Evolutionary conservation across 2,797 vertebrate genomes (phyloP), one percentile per base, ranked within the genome.

Genomic region (Gymnoscopelus braueri): DNA sequence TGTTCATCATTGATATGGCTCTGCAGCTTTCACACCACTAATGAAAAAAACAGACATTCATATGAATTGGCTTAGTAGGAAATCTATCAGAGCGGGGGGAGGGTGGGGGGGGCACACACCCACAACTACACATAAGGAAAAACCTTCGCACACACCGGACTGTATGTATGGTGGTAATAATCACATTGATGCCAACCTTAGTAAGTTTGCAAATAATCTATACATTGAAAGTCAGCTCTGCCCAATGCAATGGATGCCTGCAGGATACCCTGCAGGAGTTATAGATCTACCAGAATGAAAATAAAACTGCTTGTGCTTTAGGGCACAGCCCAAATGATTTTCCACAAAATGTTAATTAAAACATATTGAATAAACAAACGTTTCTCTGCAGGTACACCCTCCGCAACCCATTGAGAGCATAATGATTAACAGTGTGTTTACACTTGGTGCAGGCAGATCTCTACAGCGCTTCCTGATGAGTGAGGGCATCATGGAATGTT

Each of bases 311-410:
- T 56, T 14, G 57, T 73, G 74, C 58, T 75, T 72, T 64, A 72
- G 67, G 74, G 48, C 64, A 73, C 1, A 44, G 49, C 75, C 65
- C 50, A 57, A 85, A 82, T 73, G 78, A 80, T 82, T 85, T 74
- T 59, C 57, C 71, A 67, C 60, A 67, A 75, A 82, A 78, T 78
- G 54, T 81, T 81, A 79, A 86, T 86, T 82, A 80, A 80, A 81
- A 75, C 44, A 69, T 77, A 85, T 83, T 84, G 74, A 88, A 81
- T 81, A 67, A 71, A 83, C 75, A 87, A 72, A 78, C 77, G 72
- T 13, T 74, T 8, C 35, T 71, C 65, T 65, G 67, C 67, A 75
- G 71, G 77, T 60, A 68, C 62, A 29, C 0, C 6, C 24, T 47
- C 60, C 53, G 26, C 44, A 24, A 47, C 70, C 64, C 49, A 1